A percentile compares a stretch with the other conserved stretches of the same genome.
These are phyloP conservation scores for Galagoides demidoff DNA, from an alignment of 2,797 vertebrate genomes.

Conservation along the genomic window DNA sequence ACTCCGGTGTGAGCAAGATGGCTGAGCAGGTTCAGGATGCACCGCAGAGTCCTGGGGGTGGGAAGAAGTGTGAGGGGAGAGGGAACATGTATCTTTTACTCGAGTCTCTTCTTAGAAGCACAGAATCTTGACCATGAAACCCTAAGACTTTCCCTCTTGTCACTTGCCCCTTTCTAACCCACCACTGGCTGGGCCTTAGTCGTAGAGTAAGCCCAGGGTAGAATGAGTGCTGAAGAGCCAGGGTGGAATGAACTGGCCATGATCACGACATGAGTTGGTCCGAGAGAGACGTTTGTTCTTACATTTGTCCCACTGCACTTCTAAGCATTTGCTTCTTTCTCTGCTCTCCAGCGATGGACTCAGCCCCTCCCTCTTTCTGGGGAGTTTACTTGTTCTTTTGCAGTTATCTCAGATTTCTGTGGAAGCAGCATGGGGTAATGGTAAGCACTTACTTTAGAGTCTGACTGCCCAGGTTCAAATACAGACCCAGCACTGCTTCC, in stretches of 20 bases:
- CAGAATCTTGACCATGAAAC: conserved; percentile 27
- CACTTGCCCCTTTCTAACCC: background rate
- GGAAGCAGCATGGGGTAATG: background rate
- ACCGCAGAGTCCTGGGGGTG: background rate
- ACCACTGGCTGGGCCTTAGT: background rate
- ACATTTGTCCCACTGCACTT: background rate
- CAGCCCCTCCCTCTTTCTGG: background rate
- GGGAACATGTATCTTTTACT: background rate
- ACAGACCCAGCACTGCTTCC: background rate
- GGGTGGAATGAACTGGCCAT: background rate
- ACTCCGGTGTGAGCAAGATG: background rate
- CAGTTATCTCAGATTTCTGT: background rate
- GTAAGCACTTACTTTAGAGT: background rate
- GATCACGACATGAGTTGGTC: background rate
- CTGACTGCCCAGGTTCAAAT: background rate
- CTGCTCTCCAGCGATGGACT: background rate
- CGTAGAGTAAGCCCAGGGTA: background rate
- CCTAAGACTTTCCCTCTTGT: background rate
- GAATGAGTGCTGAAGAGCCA: background rate
- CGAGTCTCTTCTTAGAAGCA: background rate
- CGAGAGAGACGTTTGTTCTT: background rate
- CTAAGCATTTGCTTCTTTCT: background rate
- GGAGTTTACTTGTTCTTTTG: background rate
- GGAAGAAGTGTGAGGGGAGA: background rate
- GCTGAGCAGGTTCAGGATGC: background rate